Evolutionary conservation across 2,888 invertebrate genomes (phyloP), one percentile per base, ranked within the genome.

Genomic region (Phorcus lineatus): DNA sequence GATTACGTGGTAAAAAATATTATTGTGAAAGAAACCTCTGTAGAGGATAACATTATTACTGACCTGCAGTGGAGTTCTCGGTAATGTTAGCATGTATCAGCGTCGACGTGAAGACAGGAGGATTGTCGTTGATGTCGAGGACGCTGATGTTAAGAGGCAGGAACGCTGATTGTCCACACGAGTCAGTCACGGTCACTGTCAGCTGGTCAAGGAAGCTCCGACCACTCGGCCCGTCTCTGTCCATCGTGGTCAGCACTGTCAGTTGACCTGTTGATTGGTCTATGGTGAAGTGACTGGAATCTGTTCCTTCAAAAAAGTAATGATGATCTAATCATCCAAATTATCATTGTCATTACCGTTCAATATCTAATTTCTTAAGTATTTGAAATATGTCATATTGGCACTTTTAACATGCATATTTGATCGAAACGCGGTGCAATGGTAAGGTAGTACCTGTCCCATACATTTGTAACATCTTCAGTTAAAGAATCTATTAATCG

Each of bases 51-150:
- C 7, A 36, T 47, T 1, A 13, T 17, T 24, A 9, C 62, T 70
- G 9, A 70, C 70, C 19, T n/a, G 70, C 16, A 9, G 76, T 28
- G 3, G 54, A 54, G n/a, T 36, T 36, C n/a, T 76, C 76, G 54
- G 76, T 76, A 0, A 76, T 36, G 19, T 54, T 76, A 13, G 76
- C 31, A 17, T 54, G 13, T 7, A 24, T 31, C 24, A 55, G 22
- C 9, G 54, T 9, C 54, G 28, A 17, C 31, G 24, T 17, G 54
- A 80, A 80, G 13, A 24, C 47, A 4, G 80, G 80, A 1, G 55
- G 22, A 55, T 80, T 80, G 67, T 80, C 80, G 54, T 80, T 80
- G 76, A 77, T 54, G 54, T 80, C 80, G n/a, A 54, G 47, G 40
- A 80, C 77, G 24, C 54, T 31, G 31, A 80, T 54, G 66, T 80